Evolutionary conservation across 2,888 invertebrate genomes (phyloP).

Genomic region (Diarsia dahlii): DNA sequence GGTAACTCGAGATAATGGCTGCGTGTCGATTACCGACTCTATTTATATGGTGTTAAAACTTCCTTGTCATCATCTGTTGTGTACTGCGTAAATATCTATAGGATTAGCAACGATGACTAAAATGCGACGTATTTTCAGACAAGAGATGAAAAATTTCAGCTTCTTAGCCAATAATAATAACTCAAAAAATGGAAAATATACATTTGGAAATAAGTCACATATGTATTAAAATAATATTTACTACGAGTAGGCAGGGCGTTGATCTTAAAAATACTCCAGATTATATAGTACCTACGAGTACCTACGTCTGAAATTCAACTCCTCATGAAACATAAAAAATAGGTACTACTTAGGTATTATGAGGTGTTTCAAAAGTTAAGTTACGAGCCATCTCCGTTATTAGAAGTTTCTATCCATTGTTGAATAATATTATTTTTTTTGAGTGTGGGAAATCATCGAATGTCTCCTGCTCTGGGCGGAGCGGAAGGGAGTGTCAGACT

Average conservation of each 20-base stretch:
- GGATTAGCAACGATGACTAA: not conserved
- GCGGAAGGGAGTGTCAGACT: too few relatives aligned
- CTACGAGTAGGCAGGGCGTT: not conserved
- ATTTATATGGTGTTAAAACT: conserved; percentile 23
- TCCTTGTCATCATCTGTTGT: not conserved
- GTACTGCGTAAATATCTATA: not conserved
- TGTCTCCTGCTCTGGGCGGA: too few relatives aligned
- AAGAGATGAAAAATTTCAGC: not conserved
- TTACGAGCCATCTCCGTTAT: too few relatives aligned
- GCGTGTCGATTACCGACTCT: conserved; percentile 16
- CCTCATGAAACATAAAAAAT: not conserved
- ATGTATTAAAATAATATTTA: conserved; percentile 1
- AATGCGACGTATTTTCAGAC: not conserved
- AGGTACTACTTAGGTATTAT: not conserved
- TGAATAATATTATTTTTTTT: too few relatives aligned
- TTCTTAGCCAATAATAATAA: not conserved
- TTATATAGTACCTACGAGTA: too few relatives aligned
- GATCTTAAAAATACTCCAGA: not conserved
- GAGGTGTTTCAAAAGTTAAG: not conserved
- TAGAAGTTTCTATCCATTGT: not conserved
- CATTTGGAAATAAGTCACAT: not conserved
- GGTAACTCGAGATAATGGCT: conserved; percentile 46
- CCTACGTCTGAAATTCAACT: not conserved
- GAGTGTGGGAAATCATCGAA: too few relatives aligned
- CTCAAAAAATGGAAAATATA: not conserved